Percentiles rank a stretch among this genome's conserved stretches.
Conservation (phyloP, 2,888 invertebrate genomes). For the Xylophagus ater region DNA sequence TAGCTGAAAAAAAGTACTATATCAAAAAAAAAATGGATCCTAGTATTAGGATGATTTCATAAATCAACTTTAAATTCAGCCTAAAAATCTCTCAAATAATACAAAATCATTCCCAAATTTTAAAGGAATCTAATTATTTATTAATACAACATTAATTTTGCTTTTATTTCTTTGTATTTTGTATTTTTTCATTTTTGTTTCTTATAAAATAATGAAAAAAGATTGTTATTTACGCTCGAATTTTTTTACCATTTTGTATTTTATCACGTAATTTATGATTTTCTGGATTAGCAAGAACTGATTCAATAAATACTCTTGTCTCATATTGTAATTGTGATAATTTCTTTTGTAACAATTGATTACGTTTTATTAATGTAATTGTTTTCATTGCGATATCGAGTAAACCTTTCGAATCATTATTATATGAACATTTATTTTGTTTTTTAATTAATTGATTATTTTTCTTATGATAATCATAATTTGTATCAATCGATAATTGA, state of each 20-base stretch:
- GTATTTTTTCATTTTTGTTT: too few species aligned
- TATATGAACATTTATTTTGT: neutral
- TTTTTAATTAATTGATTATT: constrained; percentile 2
- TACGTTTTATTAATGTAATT: constrained; percentile 49
- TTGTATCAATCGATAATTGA: neutral
- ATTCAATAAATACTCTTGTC: constrained; percentile 49
- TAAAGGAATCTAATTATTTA: too few species aligned
- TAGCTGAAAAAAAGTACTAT: too few species aligned
- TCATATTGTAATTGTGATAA: constrained; percentile 49
- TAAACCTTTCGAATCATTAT: constrained; percentile 39
- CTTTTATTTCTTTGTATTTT: too few species aligned
- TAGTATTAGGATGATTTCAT: too few species aligned
- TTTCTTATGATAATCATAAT: neutral
- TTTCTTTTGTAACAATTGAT: constrained; percentile 49
- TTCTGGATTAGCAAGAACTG: constrained; percentile 45
- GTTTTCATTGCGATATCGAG: constrained; percentile 53
- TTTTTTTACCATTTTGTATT: constrained; percentile 9
- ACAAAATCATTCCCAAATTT: too few species aligned
- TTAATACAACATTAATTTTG: too few species aligned
- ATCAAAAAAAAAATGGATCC: too few species aligned
- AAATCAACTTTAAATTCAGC: too few species aligned
- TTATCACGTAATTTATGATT: constrained; percentile 31
- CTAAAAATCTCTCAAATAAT: too few species aligned
- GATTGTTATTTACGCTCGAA: constrained; percentile 6
- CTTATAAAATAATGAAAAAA: too few species aligned